Base-by-base conservation (phyloP, 2,113 vertebrate genomes). In the Mustela nigripes region DNA sequence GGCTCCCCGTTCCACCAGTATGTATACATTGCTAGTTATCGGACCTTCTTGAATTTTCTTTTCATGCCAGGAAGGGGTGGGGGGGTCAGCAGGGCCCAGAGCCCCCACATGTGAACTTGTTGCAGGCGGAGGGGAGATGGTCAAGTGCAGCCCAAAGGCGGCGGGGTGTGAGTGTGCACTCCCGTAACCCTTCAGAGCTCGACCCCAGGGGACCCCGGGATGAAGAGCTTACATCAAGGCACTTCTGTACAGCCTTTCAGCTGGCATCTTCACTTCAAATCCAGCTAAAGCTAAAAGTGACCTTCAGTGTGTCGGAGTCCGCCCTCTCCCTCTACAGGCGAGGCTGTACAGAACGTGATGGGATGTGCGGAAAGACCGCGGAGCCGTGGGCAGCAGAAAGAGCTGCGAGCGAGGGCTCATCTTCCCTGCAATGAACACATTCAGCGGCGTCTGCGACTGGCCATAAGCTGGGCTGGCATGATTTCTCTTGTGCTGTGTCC, bases 31-130 rank as follows among this genome's bases (percentile, higher is more conserved):
- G 33, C 26, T 18, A 60, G 11, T n/a, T 24, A 22, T 1, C 22
- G 42, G 22, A 18, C 21, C 16, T n/a, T 48, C 28, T 3, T 8
- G n/a, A 36, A 48, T 65, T 18, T 28, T 76, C 74, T 16, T 89
- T 79, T 10, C 12, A 2, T 0, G 45, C 50, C 28, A 58, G n/a
- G 19, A 42, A 79, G 14, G 10, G 24, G 6, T 22, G 18, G 31
- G 36, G 42, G 42, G 12, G 15, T 31, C 4, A 5, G 36, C 42
- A 10, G 42, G 63, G 26, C 42, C 85, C 56, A 0, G 9, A 45
- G 69, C 24, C 22, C 22, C n/a, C 0, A 11, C 18, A 15, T 2
- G 18, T 19, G 63, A 8, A 71, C 36, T 4, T 3, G 45, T 2
- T 11, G 36, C 74, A 19, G 80, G 33, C 1, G 7, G 36, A 2